Evolutionary conservation across 2,797 vertebrate genomes (phyloP), one percentile per base, ranked within the genome.

Genomic region (Scolopax bukidnonensis): DNA sequence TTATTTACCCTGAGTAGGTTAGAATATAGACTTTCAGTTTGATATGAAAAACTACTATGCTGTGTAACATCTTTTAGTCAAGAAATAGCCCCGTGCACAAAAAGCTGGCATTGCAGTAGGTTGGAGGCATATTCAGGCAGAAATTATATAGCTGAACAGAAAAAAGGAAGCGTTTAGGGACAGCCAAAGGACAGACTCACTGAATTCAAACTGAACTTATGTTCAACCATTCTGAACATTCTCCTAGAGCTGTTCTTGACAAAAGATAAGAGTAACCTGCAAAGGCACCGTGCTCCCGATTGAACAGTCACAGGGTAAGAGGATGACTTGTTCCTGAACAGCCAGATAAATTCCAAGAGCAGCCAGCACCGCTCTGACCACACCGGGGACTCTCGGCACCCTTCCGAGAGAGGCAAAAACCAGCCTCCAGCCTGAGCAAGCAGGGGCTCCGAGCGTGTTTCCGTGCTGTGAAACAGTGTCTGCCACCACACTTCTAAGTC

Each of bases 1-100:
- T 96, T 93, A 97, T 97, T 98, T 98, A 98, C 98, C 98, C 98
- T 98, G 98, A 98, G 98, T 98, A 97, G 94, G 96, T 97, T 97
- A 97, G 96, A 94, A 95, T 94, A 95, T 89, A 94, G 93, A 97
- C 67, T 97, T 92, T 97, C 93, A 93, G 94, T 96, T 75, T 81
- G 90, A 96, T 96, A 96, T 75, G 95, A 96, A 95, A 96, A 96
- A 96, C 90, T 95, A 96, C 63, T 97, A 91, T 11, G 75, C 76
- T 17, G 84, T 2, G 88, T 94, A 93, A 96, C 89, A 85, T 89
- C 92, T 96, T 96, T 89, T 69, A 87, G 65, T 93, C 96, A 96
- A 94, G 95, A 95, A 94, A 96, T 87, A 96, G 95, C 96, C 96
- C 96, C 73, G 51, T 95, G 95, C 96, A 96, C 92, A 95, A 87